phyloP scores from a whole-genome alignment of 2,797 vertebrate species.

The Tamandua tetradactyla region DNA sequence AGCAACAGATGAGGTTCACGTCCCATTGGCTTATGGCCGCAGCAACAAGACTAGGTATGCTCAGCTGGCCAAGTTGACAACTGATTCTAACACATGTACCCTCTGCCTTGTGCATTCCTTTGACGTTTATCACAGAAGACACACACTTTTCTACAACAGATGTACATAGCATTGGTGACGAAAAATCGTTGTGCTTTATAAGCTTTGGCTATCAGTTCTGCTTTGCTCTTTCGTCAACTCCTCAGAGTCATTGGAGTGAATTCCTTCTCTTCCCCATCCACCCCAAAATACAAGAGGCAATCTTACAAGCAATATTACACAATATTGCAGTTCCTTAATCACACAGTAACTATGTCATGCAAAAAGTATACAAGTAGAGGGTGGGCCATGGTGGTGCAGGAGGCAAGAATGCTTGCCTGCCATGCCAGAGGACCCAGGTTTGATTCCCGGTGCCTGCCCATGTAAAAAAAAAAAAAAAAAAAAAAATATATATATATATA shows the following conservation, averaged over 20 bases:
- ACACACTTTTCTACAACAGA: background rate
- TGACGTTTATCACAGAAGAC: background rate
- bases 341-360: background rate
- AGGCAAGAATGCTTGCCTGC: too few relatives aligned
- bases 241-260: background rate
- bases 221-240: background rate
- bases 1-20: too few relatives aligned
- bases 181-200: background rate
- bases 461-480: too few relatives aligned
- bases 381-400: too few relatives aligned
- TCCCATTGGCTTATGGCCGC: too few relatives aligned
- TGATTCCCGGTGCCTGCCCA: too few relatives aligned
- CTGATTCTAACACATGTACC: too few relatives aligned
- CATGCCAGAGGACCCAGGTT: too few relatives aligned
- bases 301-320: background rate
- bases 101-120: too few relatives aligned
- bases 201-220: background rate
- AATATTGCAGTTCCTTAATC: background rate
- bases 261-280: background rate
- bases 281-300: background rate
- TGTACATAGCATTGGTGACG: background rate
- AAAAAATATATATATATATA: too few relatives aligned
- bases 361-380: background rate
- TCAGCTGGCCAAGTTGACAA: too few relatives aligned
- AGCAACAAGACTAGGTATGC: too few relatives aligned